Base-by-base conservation (phyloP, 2,888 invertebrate genomes). In the Neoitamus cyanurus region DNA sequence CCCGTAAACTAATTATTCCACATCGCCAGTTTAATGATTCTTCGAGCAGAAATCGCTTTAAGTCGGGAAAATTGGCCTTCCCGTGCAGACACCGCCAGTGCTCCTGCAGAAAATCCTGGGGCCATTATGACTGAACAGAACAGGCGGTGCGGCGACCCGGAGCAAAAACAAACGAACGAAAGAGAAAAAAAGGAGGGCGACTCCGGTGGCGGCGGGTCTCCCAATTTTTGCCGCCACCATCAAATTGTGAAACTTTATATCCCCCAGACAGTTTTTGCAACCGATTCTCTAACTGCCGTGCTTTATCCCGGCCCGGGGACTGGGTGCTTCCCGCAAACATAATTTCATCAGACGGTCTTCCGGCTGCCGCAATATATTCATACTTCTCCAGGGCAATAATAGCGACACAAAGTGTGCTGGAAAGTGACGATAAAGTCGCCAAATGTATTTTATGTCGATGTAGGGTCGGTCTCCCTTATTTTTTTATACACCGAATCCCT, bases 321-420 rank as follows among this genome's bases (percentile, higher is more conserved):
- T 13, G 25, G 6, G 31, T 30, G 4, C 73, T 36, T 48, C 48
- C 48, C 78, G 31, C 78, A 48, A 78, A 78, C 48, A 31, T 78
- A 78, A 78, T 78, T 78, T 48, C 78, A 48, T 78, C 78, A 78
- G 78, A 78, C 78, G 48, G 48, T 20, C 78, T 78, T 78, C 78
- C 78, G 78, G 58, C 30, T 48, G 78, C 78, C 78, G 78, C 78
- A 78, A 78, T 78, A 78, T 78, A 78, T 78, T 78, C 78, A 78
- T 48, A 78, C 15, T 77, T 58, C 31, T 42, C 75, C 6, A 42
- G 11, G 42, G 48, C 48, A 78, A 78, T 78, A 78, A 75, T 48
- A 58, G 31, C 78, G 78, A 42, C 78, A 58, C n/a, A 78, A 78
- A 78, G 30, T 48, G 58, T 78, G 48, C 46, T 48, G 78, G 58